Conservation (phyloP, 2,113 vertebrate species). For the Azemiops feae region DNA sequence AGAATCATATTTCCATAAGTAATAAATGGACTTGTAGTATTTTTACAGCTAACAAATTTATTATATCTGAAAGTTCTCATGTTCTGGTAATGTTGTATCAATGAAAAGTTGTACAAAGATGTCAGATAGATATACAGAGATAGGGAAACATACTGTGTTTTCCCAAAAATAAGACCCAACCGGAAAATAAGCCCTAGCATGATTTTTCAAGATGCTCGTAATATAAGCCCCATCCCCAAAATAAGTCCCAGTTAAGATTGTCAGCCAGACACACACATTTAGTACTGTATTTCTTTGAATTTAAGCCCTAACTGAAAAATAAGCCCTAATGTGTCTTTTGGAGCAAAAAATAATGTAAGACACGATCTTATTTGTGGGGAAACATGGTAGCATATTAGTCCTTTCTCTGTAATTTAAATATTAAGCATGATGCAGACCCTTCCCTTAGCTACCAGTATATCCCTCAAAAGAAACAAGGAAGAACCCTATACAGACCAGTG, state of each 20-base stretch:
- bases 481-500: not conserved
- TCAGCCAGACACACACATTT: no score
- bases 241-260: no score
- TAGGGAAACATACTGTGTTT: not conserved
- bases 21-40: not conserved
- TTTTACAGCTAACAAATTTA: not conserved
- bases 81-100: not conserved
- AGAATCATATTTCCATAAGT: not conserved
- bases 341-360: no score
- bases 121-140: not conserved
- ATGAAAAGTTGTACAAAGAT: not conserved
- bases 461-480: not conserved
- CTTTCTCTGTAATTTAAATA: not conserved
- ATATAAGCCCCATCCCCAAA: no score
- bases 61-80: not conserved
- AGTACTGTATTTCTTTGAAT: no score
- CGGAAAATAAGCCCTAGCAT: no score
- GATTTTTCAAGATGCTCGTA: no score
- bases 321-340: no score
- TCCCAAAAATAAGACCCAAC: no score
- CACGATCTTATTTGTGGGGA: no score
- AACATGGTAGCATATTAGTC: not conserved
- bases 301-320: no score
- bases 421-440: not conserved
- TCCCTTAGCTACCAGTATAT: not conserved